Conservation (phyloP, 2,797 vertebrate genomes). For the Jordanella pulchra region DNA sequence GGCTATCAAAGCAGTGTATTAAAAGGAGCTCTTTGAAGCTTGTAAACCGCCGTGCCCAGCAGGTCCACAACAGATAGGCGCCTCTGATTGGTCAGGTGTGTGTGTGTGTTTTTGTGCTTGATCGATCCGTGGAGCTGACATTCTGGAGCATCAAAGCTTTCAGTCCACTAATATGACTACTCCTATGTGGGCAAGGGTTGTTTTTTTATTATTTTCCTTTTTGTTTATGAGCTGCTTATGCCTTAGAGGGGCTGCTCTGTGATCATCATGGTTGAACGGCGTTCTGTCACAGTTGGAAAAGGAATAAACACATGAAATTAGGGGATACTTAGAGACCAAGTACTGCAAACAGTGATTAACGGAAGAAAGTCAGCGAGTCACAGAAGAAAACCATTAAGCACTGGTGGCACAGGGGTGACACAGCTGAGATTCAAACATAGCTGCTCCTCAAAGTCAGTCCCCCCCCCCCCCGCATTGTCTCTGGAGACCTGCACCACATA, state of each 20-base stretch:
- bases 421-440: constrained; percentile 82
- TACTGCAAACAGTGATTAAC: constrained; percentile 63
- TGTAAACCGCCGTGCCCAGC: constrained; percentile 84
- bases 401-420: constrained; percentile 85
- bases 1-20: constrained; percentile 81
- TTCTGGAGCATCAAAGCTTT: constrained; percentile 93
- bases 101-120: constrained; percentile 80
- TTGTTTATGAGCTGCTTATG: constrained; percentile 58
- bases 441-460: constrained; percentile 93
- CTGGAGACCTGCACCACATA: constrained; percentile 82
- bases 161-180: constrained; percentile 91
- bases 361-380: constrained; percentile 41
- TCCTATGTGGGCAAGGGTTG: constrained; percentile 87
- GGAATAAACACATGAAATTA: constrained; percentile 58
- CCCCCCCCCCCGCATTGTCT: constrained; percentile 72
- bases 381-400: constrained; percentile 62
- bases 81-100: constrained; percentile 89
- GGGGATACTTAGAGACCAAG: constrained; percentile 58
- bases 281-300: constrained; percentile 53
- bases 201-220: constrained; percentile 74
- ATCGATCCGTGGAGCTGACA: constrained; percentile 92
- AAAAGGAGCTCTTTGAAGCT: constrained; percentile 88
- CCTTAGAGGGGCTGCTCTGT: constrained; percentile 37
- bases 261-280: constrained; percentile 46
- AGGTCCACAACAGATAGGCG: constrained; percentile 89